Percentiles rank a stretch among this genome's conserved stretches.
These are phyloP conservation scores for Holothuria glaberrima DNA, from an alignment of 35 echinoderm and acorn worm genomes.

Conservation along the genomic window DNA sequence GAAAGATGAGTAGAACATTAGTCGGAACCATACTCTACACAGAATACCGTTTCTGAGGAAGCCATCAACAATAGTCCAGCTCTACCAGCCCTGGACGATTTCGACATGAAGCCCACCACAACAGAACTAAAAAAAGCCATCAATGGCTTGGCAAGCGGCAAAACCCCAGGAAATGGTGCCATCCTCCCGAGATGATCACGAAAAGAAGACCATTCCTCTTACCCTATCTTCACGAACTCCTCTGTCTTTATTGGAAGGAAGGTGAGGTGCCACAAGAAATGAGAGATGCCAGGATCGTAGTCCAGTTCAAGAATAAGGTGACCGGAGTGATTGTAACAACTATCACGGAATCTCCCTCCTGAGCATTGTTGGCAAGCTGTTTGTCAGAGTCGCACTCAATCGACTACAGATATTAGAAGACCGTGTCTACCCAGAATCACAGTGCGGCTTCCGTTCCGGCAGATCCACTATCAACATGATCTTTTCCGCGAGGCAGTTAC, in stretches of 20 bases:
- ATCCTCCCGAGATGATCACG: slow-evolving; percentile 37
- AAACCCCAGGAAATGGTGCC: slow-evolving; percentile 11
- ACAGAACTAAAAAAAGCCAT: slow-evolving; percentile 22
- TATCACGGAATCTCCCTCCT: slow-evolving; percentile 58
- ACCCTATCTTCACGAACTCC: slow-evolving; percentile 24
- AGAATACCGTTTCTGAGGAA: not conserved
- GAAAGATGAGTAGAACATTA: slow-evolving; percentile 13
- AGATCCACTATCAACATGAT: slow-evolving; percentile 64
- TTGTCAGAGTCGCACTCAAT: slow-evolving; percentile 50
- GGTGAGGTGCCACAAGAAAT: slow-evolving; percentile 22
- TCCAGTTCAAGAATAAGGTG: slow-evolving; percentile 71
- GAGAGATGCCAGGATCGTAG: slow-evolving; percentile 55
- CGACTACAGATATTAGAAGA: slow-evolving; percentile 51
- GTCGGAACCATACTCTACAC: not conserved
- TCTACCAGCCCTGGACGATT: not conserved
- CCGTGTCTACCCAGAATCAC: slow-evolving; percentile 56
- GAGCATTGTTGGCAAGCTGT: slow-evolving; percentile 72
- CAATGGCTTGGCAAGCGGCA: slow-evolving; percentile 23
- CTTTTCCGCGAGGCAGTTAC: slow-evolving; percentile 37
- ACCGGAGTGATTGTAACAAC: slow-evolving; percentile 73
- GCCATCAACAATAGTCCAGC: not conserved
- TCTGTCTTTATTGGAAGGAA: slow-evolving; percentile 49
- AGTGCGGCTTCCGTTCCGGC: slow-evolving; percentile 72
- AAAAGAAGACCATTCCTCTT: slow-evolving; percentile 16
- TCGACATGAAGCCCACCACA: not conserved